These are phyloP conservation scores for Chrysotoxum bicinctum DNA, from an alignment of 2,888 invertebrate species.

Conservation along the genomic window DNA sequence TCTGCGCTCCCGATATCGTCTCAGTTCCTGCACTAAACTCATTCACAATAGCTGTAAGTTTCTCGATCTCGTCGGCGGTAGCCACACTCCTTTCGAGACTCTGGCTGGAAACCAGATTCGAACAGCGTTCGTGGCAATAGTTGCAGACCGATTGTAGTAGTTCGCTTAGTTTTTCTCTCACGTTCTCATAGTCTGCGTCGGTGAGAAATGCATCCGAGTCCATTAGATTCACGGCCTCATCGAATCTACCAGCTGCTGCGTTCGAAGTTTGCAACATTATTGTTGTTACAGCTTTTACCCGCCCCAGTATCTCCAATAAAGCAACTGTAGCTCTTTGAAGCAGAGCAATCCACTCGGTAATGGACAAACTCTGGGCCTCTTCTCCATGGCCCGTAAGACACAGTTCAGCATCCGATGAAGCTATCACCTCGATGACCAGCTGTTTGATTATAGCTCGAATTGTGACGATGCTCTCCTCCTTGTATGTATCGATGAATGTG, in stretches of 20 bases:
- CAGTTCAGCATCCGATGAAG: conserved; percentile 83
- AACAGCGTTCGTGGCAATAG: conserved; percentile 95
- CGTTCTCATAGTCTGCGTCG: conserved; percentile 86
- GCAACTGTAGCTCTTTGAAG: conserved; percentile 86
- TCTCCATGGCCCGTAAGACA: conserved; percentile 83
- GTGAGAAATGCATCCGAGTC: conserved; percentile 88
- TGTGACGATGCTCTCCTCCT: conserved; percentile 94
- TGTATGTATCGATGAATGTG: conserved; percentile 92
- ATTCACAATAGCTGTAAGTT: conserved; percentile 89
- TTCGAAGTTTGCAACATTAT: conserved; percentile 90
- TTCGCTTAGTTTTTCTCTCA: conserved; percentile 88
- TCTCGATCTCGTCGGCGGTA: conserved; percentile 88
- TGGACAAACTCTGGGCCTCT: conserved; percentile 83
- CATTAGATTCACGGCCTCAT: conserved; percentile 83
- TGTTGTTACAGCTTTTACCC: conserved; percentile 89
- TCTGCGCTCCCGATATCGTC: conserved; percentile 87
- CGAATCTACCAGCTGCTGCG: conserved; percentile 84
- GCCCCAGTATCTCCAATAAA: conserved; percentile 86
- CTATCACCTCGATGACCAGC: conserved; percentile 90
- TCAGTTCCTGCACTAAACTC: conserved; percentile 90
- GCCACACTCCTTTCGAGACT: conserved; percentile 87
- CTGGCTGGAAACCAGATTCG: conserved; percentile 91
- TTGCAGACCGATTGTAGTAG: conserved; percentile 92
- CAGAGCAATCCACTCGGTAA: conserved; percentile 87
- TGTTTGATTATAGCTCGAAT: conserved; percentile 95